Evolutionary conservation across 2,797 vertebrate species (phyloP), one percentile per base, ranked within the genome.

Genomic region (Bradypodion pumilum): DNA sequence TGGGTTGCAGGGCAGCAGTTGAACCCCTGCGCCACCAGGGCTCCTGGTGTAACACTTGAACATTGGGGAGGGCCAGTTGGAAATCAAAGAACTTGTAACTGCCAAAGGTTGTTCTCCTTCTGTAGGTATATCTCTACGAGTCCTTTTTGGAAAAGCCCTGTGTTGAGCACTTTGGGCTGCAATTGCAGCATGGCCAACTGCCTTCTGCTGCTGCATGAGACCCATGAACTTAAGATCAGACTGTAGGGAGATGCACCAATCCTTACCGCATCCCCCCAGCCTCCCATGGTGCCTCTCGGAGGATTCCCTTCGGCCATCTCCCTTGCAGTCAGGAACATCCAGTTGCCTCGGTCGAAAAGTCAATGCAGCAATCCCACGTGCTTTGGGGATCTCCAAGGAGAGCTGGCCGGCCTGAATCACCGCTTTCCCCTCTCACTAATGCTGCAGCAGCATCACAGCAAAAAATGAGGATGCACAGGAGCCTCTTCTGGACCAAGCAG

Each of bases 211-310:
- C 49, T 44, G 77, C 37, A 68, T 59, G 15, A 44, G n/a, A 94
- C 91, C 88, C 87, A 91, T 90, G 91, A 97, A 97, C 95, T 97
- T 96, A 90, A 79, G 80, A 80, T 68, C 72, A 87, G 87, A 91
- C 87, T 85, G 91, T 93, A 90, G 86, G 87, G 89, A 89, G 63
- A 78, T 62, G 82, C 52, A 56, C 19, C 83, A 85, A 86, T 79
- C 86, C 93, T 98, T 98, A 98, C 98, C 97, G 96, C 96, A 95
- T 94, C 96, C 94, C 97, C 96, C 86, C 94, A 96, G 84, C 96
- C 96, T 95, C 96, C 95, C 93, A 95, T 95, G 91, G 94, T 89
- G 91, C 95, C 90, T 94, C 96, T 93, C 82, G 92, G 96, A 92
- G 93, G 92, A 93, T 94, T 94, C 88, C 94, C 96, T 93, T 98